A percentile compares a stretch with the other conserved stretches of the same genome.
Evolutionary conservation across 2,113 vertebrate genomes (phyloP).

Genomic region (Alexandromys fortis): DNA sequence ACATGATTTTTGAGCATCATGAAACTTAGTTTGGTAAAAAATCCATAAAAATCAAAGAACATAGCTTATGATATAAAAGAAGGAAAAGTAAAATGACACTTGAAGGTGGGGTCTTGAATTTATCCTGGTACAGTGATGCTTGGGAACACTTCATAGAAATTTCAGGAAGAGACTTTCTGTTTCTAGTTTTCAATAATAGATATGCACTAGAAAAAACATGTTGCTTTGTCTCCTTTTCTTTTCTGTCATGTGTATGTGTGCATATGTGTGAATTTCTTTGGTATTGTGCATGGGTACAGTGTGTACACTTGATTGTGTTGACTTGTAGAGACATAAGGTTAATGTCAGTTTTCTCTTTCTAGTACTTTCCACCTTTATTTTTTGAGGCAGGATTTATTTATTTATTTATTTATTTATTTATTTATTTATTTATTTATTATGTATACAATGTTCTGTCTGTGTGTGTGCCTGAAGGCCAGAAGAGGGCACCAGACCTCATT

Average conservation of each 20-base stretch:
- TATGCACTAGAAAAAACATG: neutral
- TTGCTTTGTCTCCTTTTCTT: neutral
- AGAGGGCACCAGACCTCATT: too few species aligned
- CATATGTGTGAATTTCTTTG: neutral
- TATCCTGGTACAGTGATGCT: neutral
- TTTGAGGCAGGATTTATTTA: too few species aligned
- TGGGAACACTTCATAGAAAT: neutral
- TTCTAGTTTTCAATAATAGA: slow-evolving; percentile 7
- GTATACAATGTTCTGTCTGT: too few species aligned
- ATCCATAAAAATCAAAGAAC: neutral
- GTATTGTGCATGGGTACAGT: neutral
- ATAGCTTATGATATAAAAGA: slow-evolving; percentile 3
- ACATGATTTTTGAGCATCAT: neutral
- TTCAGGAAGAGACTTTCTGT: neutral
- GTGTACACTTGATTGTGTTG: neutral
- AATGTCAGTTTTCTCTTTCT: neutral
- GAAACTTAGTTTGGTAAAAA: neutral
- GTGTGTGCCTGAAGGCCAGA: too few species aligned
- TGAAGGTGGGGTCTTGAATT: slow-evolving; percentile 9
- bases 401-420: too few species aligned
- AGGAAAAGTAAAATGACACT: slow-evolving; percentile 41
- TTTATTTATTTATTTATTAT: too few species aligned
- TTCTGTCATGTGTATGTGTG: neutral
- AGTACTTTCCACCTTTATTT: neutral
- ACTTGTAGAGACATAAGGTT: neutral